phyloP scores from a whole-genome alignment of 2,888 invertebrate genomes.

The Heliconius ethilla region DNA sequence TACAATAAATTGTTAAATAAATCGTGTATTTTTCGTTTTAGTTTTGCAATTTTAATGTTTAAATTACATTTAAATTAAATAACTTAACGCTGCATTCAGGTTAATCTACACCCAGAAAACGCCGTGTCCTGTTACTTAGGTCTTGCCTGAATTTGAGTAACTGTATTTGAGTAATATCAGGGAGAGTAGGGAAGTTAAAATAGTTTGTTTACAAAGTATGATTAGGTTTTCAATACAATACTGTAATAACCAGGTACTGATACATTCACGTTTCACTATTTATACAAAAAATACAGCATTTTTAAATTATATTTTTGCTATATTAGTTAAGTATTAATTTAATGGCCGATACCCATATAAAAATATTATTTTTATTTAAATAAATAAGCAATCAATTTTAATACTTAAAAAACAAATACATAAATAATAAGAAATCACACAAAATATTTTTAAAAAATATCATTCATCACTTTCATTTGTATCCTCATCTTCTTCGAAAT shows the following conservation, averaged over 20 bases:
- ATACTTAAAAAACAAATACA: neutral
- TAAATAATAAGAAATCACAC: neutral
- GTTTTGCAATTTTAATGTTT: neutral
- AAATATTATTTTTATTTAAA: neutral
- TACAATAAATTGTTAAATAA: slow-evolving; percentile 73
- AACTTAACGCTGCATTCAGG: neutral
- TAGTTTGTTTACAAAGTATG: too few species aligned
- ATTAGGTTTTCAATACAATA: too few species aligned
- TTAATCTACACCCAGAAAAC: too few species aligned
- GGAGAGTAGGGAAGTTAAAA: too few species aligned
- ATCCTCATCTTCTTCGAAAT: slow-evolving; percentile 86
- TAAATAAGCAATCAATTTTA: neutral
- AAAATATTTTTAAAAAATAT: neutral
- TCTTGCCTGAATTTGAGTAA: neutral
- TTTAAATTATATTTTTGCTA: too few species aligned
- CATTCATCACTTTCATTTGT: slow-evolving; percentile 12
- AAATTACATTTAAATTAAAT: too few species aligned
- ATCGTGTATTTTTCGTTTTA: slow-evolving; percentile 37
- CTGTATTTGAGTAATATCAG: neutral
- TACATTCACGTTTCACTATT: too few species aligned
- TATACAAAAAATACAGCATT: too few species aligned
- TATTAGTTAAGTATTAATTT: too few species aligned
- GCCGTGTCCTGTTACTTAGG: too few species aligned
- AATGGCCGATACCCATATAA: too few species aligned
- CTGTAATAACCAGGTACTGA: too few species aligned